phyloP scores from a whole-genome alignment of 2,797 vertebrate species.

The Liasis olivaceus region DNA sequence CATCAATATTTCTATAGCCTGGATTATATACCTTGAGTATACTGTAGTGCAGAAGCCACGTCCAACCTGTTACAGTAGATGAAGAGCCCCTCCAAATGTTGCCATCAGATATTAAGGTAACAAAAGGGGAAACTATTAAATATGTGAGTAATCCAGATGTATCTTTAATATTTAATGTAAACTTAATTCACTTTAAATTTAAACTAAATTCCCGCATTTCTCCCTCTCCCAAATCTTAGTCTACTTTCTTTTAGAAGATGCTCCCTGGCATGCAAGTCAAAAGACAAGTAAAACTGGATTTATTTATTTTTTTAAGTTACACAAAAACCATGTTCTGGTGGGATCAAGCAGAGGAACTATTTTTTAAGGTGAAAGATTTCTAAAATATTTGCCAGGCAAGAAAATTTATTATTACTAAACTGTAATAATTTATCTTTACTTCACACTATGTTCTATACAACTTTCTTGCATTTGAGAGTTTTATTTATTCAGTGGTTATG shows the following conservation, averaged over 20 bases:
- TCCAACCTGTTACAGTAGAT: background rate
- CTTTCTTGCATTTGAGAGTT: background rate
- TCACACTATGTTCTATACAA: background rate
- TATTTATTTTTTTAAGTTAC: background rate
- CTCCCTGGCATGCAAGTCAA: background rate
- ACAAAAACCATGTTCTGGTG: background rate
- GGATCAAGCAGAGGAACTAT: background rate
- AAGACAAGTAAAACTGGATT: background rate
- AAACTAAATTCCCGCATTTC: background rate
- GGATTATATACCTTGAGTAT: background rate
- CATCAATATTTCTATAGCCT: background rate
- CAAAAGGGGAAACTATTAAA: background rate
- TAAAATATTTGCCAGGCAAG: background rate
- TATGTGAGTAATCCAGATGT: background rate
- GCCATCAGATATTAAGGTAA: background rate
- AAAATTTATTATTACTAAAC: background rate
- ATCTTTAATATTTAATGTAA: background rate
- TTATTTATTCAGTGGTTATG: background rate
- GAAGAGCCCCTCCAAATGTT: background rate
- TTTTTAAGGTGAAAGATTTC: background rate
- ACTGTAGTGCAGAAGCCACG: background rate
- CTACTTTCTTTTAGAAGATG: background rate
- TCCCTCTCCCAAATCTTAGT: background rate
- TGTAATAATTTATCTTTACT: background rate
- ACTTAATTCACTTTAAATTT: background rate